These are phyloP conservation scores for Caenorhabditis sulstoni DNA, from an alignment of 2,888 invertebrate genomes.

Conservation along the genomic window DNA sequence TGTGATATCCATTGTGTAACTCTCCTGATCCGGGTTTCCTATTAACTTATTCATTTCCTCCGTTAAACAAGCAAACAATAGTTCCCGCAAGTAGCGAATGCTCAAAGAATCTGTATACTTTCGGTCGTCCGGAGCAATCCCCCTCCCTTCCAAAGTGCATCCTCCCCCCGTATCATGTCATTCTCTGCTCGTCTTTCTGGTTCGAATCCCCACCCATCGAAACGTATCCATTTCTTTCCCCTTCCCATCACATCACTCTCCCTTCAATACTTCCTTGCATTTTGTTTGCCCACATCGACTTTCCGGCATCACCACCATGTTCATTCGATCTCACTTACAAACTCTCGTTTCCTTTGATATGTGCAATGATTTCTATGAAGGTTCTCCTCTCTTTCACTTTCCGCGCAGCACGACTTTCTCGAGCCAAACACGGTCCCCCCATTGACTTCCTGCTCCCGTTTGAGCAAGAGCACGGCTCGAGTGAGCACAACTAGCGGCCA, in stretches of 20 bases:
- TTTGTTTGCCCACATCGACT: neutral
- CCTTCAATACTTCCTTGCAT: conserved; percentile 1
- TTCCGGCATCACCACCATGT: neutral
- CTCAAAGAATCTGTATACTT: neutral
- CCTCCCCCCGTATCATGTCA: neutral
- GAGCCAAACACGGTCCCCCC: neutral
- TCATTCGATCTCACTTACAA: conserved; percentile 20
- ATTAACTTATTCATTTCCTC: conserved; percentile 13
- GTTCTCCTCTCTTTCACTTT: neutral
- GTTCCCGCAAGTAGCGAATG: neutral
- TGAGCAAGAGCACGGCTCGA: conserved; percentile 2
- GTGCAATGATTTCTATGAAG: conserved; percentile 8
- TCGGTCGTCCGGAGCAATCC: neutral
- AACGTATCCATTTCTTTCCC: conserved; percentile 13
- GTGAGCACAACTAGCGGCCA: neutral
- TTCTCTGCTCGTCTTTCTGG: conserved; percentile 10
- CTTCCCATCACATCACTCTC: neutral
- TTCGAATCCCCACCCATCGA: conserved; percentile 4
- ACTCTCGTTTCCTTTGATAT: neutral
- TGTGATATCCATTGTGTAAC: conserved; percentile 28
- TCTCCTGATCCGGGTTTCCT: neutral
- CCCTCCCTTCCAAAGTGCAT: neutral
- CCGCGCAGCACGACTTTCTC: conserved; percentile 2
- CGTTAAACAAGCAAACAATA: neutral
- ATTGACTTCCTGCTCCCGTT: neutral